These are phyloP conservation scores for Falco columbarius DNA, from an alignment of 2,797 vertebrate genomes.

Conservation along the genomic window DNA sequence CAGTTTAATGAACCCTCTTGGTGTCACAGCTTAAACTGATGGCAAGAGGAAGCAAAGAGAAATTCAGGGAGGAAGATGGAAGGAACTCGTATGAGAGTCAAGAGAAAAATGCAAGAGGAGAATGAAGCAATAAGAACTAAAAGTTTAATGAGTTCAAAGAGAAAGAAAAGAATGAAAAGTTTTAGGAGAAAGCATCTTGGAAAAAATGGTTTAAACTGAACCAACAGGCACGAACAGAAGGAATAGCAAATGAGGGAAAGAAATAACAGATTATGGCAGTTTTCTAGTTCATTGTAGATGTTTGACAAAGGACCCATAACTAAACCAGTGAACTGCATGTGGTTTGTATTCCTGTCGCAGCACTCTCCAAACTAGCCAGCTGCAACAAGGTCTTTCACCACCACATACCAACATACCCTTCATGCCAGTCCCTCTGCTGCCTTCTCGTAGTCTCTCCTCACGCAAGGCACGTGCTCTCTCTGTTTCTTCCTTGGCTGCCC, in stretches of 20 bases:
- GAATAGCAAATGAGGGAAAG: not conserved
- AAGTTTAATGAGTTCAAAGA: not conserved
- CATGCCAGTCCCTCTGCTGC: too few relatives aligned
- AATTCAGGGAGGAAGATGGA: not conserved
- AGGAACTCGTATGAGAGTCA: not conserved
- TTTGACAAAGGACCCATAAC: not conserved
- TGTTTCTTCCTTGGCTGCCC: too few relatives aligned
- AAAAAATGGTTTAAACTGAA: not conserved
- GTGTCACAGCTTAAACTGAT: not conserved
- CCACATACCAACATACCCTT: too few relatives aligned
- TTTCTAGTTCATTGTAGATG: not conserved
- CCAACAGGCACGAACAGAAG: not conserved
- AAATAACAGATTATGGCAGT: not conserved
- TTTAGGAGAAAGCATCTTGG: not conserved
- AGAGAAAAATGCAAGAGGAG: not conserved
- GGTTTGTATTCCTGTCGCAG: not conserved
- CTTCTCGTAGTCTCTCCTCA: too few relatives aligned
- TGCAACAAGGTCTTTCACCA: too few relatives aligned
- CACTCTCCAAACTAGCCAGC: too few relatives aligned
- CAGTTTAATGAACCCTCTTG: not conserved
- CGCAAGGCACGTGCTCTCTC: too few relatives aligned
- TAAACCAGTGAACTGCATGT: not conserved
- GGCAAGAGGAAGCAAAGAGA: not conserved
- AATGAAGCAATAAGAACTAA: not conserved
- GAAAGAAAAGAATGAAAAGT: not conserved